Base-by-base conservation (phyloP, 2,113 vertebrate genomes). In the Lagenorhynchus albirostris region DNA sequence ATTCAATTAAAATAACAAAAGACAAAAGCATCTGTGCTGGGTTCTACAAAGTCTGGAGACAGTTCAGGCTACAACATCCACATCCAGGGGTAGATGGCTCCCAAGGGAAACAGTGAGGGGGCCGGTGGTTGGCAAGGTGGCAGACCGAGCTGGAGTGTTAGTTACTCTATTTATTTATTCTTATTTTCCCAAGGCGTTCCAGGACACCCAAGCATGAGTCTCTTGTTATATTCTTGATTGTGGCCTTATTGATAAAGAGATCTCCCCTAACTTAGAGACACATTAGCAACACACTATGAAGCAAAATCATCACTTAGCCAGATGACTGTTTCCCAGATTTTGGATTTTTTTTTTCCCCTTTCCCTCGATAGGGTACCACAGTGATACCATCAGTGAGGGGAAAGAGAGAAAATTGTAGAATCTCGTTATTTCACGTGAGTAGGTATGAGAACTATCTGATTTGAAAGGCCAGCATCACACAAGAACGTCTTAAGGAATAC, bases 11-110 rank as follows among this genome's bases (percentile, higher is more conserved):
- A 62, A 36, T 73, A 86, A 60, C 31, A 83, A 84, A 76, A 41
- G 63, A 50, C 14, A 12, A 31, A 70, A 58, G 47, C n/a, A 55
- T 63, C 77, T 21, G 4, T 11, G 29, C 74, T 7, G 6, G n/a
- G 55, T 79, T 41, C 44, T 17, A 29, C 20, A 10, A 25, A 83
- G 82, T 62, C 41, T 85, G 53, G 60, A 70, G 36, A 25, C 74
- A 5, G 26, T 21, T 44, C 6, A 18, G 50, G 31, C 8, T 44
- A 1, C 0, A 31, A 18, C 31, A 50, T 5, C 33, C 13, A 3
- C 4, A 2, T 36, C 21, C 15, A 58, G 63, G 41, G 23, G 23
- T 55, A n/a, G 74, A 23, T 1, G 36, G 31, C 31, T 71, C 53
- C 21, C 15, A 47, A 15, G 33, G 62, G n/a, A 20, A n/a, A 15